phyloP scores from a whole-genome alignment of 2,888 invertebrate species.

The Lasioglossum malachurum region DNA sequence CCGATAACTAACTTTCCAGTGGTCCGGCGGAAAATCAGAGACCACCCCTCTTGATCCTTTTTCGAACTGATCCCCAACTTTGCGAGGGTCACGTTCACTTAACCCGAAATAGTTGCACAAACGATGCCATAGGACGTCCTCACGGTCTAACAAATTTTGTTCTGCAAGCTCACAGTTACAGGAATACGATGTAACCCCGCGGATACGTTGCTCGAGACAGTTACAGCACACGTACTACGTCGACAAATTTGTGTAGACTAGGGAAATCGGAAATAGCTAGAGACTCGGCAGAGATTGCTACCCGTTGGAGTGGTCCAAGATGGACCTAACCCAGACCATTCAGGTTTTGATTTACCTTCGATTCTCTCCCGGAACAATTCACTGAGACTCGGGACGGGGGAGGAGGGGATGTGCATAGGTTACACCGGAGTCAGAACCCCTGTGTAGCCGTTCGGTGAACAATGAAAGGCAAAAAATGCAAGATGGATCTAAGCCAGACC shows the following conservation, averaged over 20 bases:
- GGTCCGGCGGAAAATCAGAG: not conserved
- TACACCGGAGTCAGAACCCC: not conserved
- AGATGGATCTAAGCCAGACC: not conserved
- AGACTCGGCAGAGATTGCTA: not conserved
- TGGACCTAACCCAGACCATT: not conserved
- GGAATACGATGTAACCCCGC: not conserved
- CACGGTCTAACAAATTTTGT: not conserved
- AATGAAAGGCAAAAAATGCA: constrained; percentile 3
- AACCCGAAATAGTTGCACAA: not conserved
- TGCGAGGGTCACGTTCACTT: not conserved
- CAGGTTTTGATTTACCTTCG: not conserved
- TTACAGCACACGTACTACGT: not conserved
- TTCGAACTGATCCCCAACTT: not conserved
- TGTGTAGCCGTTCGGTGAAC: not conserved
- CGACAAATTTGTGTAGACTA: too few relatives aligned
- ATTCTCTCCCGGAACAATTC: not conserved
- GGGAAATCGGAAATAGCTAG: not conserved
- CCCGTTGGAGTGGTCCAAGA: not conserved
- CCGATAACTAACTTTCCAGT: not conserved
- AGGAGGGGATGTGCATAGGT: too few relatives aligned
- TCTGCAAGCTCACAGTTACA: not conserved
- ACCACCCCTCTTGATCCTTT: not conserved
- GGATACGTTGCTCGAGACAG: not conserved
- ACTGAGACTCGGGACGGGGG: not conserved
- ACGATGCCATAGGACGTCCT: not conserved